phyloP scores from a whole-genome alignment of 2,797 vertebrate species.

The Notoglanidium macrostoma region DNA sequence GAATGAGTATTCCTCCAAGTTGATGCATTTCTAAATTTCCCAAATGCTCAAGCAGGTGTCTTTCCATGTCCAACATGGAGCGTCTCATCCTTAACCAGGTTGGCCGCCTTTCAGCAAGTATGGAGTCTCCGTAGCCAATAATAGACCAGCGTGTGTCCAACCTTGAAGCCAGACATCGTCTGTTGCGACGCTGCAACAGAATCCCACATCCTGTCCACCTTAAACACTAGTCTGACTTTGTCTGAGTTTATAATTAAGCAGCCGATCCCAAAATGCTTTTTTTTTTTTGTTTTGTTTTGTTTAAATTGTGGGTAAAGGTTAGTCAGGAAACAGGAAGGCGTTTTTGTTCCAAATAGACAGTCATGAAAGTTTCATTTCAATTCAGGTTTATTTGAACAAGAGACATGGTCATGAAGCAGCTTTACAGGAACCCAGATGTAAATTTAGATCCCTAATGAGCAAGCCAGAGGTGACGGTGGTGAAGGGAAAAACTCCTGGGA shows the following conservation, averaged over 20 bases:
- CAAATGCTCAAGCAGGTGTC: conserved; percentile 36
- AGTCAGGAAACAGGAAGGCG: conserved; percentile 37
- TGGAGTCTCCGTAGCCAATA: conserved; percentile 10
- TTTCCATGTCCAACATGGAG: neutral
- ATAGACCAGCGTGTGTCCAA: conserved; percentile 11
- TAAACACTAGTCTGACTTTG: neutral
- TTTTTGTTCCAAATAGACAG: conserved; percentile 28
- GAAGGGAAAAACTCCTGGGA: neutral
- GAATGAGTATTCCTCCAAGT: neutral
- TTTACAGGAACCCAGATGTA: neutral
- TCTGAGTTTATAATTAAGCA: conserved; percentile 25
- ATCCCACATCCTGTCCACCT: conserved; percentile 13
- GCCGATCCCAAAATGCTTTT: conserved; percentile 7
- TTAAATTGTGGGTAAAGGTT: conserved; percentile 25
- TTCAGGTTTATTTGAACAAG: neutral
- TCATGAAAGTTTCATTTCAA: neutral
- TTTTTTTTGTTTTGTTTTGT: neutral
- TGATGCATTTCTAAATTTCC: conserved; percentile 12
- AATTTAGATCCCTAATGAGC: neutral
- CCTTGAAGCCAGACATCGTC: conserved; percentile 37
- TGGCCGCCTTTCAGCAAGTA: neutral
- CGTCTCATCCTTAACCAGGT: neutral
- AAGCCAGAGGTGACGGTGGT: neutral
- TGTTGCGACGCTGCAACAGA: neutral
- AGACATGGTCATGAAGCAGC: neutral